Evolutionary conservation across 1,140 invertebrate species (phyloP).

Genomic region (Brachionus rubens): DNA sequence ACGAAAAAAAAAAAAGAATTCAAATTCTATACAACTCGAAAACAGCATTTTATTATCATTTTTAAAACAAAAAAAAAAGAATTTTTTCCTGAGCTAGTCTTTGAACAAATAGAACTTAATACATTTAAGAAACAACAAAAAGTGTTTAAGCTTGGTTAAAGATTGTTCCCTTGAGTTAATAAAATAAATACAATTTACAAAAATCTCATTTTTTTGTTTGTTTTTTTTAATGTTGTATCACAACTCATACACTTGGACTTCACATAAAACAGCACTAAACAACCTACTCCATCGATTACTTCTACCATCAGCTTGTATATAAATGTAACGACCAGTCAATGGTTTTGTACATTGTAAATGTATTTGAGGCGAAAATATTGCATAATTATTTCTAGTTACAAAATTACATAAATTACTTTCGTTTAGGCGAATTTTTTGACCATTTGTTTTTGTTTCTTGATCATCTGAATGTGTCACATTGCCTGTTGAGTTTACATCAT

Average conservation of each 20-base stretch:
- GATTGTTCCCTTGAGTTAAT: too few relatives aligned
- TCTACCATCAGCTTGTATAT: conserved; percentile 63
- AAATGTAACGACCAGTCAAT: conserved; percentile 63
- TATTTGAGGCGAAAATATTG: conserved; percentile 61
- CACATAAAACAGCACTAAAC: conserved; percentile 64
- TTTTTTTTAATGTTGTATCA: background rate
- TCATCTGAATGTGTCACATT: background rate
- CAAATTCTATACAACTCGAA: too few relatives aligned
- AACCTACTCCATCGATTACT: conserved; percentile 63
- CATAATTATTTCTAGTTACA: conserved; percentile 63
- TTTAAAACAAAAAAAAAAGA: too few relatives aligned
- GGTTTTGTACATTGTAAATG: conserved; percentile 62
- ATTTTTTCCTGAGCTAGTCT: too few relatives aligned
- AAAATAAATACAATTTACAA: too few relatives aligned
- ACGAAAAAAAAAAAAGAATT: too few relatives aligned
- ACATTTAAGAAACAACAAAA: too few relatives aligned
- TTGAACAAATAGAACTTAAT: too few relatives aligned
- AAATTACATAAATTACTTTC: conserved; percentile 60
- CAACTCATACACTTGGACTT: conserved; percentile 63
- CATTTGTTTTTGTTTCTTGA: background rate
- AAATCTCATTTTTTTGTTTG: background rate
- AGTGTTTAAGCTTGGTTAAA: too few relatives aligned
- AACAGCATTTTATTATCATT: too few relatives aligned
- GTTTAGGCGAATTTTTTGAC: conserved; percentile 18
- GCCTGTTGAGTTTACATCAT: conserved; percentile 51